Base-by-base conservation (phyloP, 2,113 vertebrate genomes). In the Heliornis fulica region DNA sequence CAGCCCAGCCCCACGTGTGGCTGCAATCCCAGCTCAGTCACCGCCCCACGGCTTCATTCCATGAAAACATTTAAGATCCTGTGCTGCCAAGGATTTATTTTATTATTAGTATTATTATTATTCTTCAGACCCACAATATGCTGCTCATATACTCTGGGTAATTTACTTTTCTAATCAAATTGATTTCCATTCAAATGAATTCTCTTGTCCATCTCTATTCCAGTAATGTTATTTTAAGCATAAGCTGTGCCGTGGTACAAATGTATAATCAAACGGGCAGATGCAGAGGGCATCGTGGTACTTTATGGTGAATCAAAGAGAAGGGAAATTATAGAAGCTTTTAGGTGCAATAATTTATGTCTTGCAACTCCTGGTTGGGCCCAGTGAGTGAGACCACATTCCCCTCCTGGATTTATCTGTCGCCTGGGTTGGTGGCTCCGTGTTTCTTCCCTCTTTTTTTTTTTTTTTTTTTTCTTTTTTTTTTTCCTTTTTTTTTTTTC, bases 101-200 rank as follows among this genome's bases (percentile, higher is more conserved):
- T 34, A 54, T 64, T 32, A 75, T 64, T 56, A 54, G 85, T 84
- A 57, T 86, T 85, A 41, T 86, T 59, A 60, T 92, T 94, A 76
- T 81, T 93, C n/a, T 93, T 87, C 91, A 2, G 3, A 82, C 46
- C 89, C 11, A 8, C 85, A 79, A 95, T 82, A 87, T 85, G 41
- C 45, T 75, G 93, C 81, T 96, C 94, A 86, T 59, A 70, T 59
- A 51, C 92, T 77, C 46, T 1, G 18, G 46, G 92, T 85, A 90
- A 96, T 90, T 93, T 94, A 95, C 94, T 83, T 96, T 96, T 81
- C 96, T 97, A 93, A 98, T 97, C 97, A 90, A 83, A 98, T 96
- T 76, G 97, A 96, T 97, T 96, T 97, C 95, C 94, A 82, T 96
- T 91, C 92, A 94, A 34, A 74, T 45, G 96, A 96, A 93, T 87